Conservation (phyloP, 2,888 invertebrate genomes). For the Syritta pipiens region DNA sequence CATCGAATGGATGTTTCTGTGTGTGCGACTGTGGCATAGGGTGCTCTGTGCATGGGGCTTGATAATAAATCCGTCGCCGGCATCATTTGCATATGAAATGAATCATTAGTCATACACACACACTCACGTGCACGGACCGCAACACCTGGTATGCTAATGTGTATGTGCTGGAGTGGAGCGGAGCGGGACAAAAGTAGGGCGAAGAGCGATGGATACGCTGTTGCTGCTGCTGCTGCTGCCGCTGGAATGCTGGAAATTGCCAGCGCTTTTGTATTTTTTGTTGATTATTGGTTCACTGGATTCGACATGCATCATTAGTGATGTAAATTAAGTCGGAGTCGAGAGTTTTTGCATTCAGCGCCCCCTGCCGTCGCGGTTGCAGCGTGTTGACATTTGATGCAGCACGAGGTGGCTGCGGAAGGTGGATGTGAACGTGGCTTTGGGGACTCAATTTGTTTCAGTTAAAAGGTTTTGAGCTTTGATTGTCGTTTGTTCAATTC, state of each 20-base stretch:
- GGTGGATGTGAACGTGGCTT: background rate
- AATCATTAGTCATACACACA: slow-evolving; percentile 53
- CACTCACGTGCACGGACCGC: no score
- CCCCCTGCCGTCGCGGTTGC: no score
- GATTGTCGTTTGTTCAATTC: slow-evolving; percentile 39
- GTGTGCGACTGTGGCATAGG: slow-evolving; percentile 12
- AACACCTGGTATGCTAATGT: slow-evolving; percentile 57
- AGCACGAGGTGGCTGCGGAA: background rate
- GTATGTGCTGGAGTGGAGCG: slow-evolving; percentile 37
- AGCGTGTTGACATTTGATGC: slow-evolving; percentile 39
- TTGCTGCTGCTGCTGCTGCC: slow-evolving; percentile 9
- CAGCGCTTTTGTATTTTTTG: slow-evolving; percentile 53
- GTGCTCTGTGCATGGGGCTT: no score
- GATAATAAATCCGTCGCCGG: slow-evolving; percentile 62
- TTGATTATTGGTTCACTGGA: slow-evolving; percentile 61
- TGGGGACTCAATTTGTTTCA: slow-evolving; percentile 22
- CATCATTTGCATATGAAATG: slow-evolving; percentile 63
- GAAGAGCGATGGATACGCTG: slow-evolving; percentile 39
- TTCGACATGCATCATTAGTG: slow-evolving; percentile 67
- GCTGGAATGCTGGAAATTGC: slow-evolving; percentile 62
- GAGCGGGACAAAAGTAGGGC: slow-evolving; percentile 52
- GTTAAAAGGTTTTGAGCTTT: slow-evolving; percentile 25
- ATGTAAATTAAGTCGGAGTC: slow-evolving; percentile 59
- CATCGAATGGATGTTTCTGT: background rate
- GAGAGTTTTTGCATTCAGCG: slow-evolving; percentile 33